Base-by-base conservation (phyloP, 2,797 vertebrate species). In the Sebastolobus alascanus region DNA sequence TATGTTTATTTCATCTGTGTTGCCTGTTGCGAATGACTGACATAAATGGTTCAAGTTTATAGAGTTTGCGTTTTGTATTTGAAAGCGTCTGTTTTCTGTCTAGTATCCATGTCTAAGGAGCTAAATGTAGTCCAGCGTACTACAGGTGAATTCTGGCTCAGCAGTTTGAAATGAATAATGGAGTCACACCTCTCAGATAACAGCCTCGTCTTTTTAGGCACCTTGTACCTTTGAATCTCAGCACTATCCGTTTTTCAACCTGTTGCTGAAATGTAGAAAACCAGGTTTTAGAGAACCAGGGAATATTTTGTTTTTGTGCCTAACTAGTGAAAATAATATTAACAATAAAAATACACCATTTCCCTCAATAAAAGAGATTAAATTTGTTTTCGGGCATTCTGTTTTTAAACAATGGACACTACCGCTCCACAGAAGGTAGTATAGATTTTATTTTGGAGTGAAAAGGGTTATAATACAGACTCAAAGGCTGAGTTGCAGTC, bases 51-150 rank as follows among this genome's bases (percentile, higher is more conserved):
- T 75, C 8, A 75, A 71, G 68, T 87, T 87, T 54, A 46, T 79
- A 71, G 63, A 54, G 14, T 69, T 86, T 80, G 9, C 38, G 73
- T 84, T 87, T 82, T 84, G 50, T 91, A 38, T 78, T 80, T 80
- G 29, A 75, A 77, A 64, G 73, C 74, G 50, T 71, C 38, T 70
- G 67, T 73, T 72, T 20, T 67, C 13, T 31, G 72, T 84, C 68
- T 78, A n/a, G 61, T 65, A n/a, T 73, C 14, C 8, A 5, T 79
- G 60, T 83, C 9, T 59, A 69, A 68, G 56, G 50, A 69, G 40
- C 10, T 73, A 35, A 68, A 65, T 35, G 4, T 64, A 75, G 56
- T 85, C 33, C 52, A 72, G n/a, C 5, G 5, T 27, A 70, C 22
- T 10, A 20, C 38, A 58, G 52, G 27, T 68, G 2, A 71, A 68